Evolutionary conservation across 1,140 invertebrate genomes (phyloP).

Genomic region (Drosophila sturtevanti): DNA sequence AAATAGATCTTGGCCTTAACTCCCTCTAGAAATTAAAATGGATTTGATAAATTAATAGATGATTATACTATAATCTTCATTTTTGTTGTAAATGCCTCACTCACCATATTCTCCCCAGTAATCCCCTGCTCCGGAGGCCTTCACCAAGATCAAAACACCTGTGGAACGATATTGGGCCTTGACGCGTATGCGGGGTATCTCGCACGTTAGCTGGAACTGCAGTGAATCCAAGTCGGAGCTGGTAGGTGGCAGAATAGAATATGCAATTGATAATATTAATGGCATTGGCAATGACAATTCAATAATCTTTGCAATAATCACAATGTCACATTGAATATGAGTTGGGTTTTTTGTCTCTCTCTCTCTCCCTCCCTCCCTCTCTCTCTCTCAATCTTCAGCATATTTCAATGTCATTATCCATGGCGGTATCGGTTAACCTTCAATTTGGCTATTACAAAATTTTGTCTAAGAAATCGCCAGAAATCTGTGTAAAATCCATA

Average conservation of each 20-base stretch:
- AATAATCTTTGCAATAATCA: conserved; percentile 30
- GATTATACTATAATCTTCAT: neutral
- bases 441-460: conserved; percentile 10
- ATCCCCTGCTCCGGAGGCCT: conserved; percentile 91
- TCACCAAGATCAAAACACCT: conserved; percentile 89
- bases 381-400: conserved; percentile 13
- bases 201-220: conserved; percentile 90
- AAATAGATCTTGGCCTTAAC: conserved; percentile 93
- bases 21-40: conserved; percentile 85
- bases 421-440: neutral
- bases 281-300: conserved; percentile 68
- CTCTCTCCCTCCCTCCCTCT: conserved; percentile 1
- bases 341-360: conserved; percentile 3
- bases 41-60: conserved; percentile 1
- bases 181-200: conserved; percentile 90
- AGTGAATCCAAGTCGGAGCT: conserved; percentile 89
- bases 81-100: conserved; percentile 26
- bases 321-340: no score
- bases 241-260: conserved; percentile 39
- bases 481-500: neutral
- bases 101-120: conserved; percentile 94
- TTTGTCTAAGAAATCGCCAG: conserved; percentile 32
- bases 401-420: conserved; percentile 39
- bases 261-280: conserved; percentile 31
- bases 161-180: conserved; percentile 90